A percentile compares a stretch with the other conserved stretches of the same genome.
phyloP scores from a whole-genome alignment of 2,797 vertebrate genomes.

The Darevskia nairensis region DNA sequence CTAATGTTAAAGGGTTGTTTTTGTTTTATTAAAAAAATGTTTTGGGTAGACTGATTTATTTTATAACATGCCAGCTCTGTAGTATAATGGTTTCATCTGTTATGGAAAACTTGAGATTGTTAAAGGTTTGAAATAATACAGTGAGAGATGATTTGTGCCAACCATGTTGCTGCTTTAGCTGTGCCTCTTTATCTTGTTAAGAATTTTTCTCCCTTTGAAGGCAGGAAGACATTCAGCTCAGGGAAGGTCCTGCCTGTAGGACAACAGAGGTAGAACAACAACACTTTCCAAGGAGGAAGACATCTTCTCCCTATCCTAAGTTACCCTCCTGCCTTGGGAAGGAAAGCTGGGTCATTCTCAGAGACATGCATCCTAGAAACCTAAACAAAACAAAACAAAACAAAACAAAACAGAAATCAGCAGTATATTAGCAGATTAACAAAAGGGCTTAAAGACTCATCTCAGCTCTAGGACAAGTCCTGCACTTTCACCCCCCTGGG shows the following conservation, averaged over 20 bases:
- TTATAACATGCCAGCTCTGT: slow-evolving; percentile 42
- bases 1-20: slow-evolving; percentile 16
- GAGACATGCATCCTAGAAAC: neutral
- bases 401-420: neutral
- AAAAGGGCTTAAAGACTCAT: neutral
- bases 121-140: slow-evolving; percentile 44
- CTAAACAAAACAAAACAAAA: neutral
- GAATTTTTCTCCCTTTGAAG: neutral
- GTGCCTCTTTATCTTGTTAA: neutral
- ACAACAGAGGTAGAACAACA: neutral
- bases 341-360: neutral
- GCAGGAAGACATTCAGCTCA: neutral
- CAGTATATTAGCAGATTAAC: neutral
- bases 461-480: neutral
- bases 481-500: neutral
- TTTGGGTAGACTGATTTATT: slow-evolving; percentile 56
- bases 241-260: neutral
- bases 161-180: slow-evolving; percentile 48
- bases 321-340: neutral
- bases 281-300: neutral
- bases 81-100: slow-evolving; percentile 48
- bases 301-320: neutral
- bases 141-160: slow-evolving; percentile 45
- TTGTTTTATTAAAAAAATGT: slow-evolving; percentile 47
- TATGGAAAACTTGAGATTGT: slow-evolving; percentile 37